Percentiles rank a stretch among this genome's conserved stretches.
phyloP scores from a whole-genome alignment of 2,113 vertebrate species.

The Rousettus leschenaultii region DNA sequence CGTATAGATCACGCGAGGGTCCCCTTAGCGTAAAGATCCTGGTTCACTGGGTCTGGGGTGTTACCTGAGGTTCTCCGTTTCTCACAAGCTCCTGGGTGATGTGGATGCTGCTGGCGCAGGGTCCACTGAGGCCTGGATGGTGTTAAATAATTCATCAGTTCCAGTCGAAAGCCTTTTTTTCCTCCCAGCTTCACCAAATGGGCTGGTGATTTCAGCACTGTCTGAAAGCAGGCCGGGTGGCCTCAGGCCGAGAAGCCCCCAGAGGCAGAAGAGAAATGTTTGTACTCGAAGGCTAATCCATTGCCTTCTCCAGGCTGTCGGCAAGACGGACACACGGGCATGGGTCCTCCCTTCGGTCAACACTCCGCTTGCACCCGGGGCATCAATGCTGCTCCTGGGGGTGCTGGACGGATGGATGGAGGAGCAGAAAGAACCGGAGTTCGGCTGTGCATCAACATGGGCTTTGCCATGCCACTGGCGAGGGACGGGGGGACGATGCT shows the following conservation, averaged over 20 bases:
- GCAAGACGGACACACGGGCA: not conserved
- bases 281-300: not conserved
- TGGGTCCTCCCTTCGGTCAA: not conserved
- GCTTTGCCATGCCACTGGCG: not conserved
- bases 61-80: not conserved
- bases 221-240: not conserved
- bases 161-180: not conserved
- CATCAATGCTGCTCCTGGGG: not conserved
- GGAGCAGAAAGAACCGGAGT: not conserved
- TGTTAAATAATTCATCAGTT: not conserved
- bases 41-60: not conserved
- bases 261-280: slow-evolving; percentile 41
- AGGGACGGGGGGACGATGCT: not conserved
- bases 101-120: not conserved
- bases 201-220: not conserved
- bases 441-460: not conserved
- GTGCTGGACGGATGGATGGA: not conserved
- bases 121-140: not conserved
- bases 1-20: not conserved
- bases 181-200: not conserved
- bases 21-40: not conserved
- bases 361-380: not conserved
- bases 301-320: not conserved
- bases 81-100: not conserved
- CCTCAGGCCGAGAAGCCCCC: not conserved